phyloP scores from a whole-genome alignment of 2,797 vertebrate species.

The Neostethus bicornis region DNA sequence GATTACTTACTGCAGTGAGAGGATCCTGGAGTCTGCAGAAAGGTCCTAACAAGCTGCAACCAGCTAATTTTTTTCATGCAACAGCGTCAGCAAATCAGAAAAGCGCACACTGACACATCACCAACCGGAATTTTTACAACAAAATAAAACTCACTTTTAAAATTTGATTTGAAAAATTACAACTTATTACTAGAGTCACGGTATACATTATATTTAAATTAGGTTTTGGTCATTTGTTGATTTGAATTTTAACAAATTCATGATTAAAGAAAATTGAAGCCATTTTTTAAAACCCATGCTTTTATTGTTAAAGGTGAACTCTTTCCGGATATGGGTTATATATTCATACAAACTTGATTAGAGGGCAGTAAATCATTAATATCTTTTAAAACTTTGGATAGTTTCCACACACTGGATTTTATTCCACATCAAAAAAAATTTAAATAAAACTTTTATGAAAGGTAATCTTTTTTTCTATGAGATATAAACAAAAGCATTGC shows the following conservation, averaged over 20 bases:
- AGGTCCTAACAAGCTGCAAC: conserved; percentile 66
- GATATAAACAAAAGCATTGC: background rate
- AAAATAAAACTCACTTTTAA: conserved; percentile 61
- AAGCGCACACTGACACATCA: conserved; percentile 20
- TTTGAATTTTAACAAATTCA: fast-evolving
- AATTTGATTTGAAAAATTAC: background rate
- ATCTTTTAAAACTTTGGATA: conserved; percentile 44
- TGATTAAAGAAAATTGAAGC: fast-evolving
- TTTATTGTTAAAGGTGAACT: conserved; percentile 56
- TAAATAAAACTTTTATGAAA: background rate
- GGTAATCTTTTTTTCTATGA: background rate
- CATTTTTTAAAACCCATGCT: background rate
- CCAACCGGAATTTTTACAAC: conserved; percentile 1
- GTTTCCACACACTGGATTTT: conserved; percentile 15
- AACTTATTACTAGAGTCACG: too few species aligned
- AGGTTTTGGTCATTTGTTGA: fast-evolving
- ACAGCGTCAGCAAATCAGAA: conserved; percentile 40
- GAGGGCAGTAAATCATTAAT: conserved; percentile 54
- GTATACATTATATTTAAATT: fast-evolving
- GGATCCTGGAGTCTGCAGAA: conserved; percentile 63
- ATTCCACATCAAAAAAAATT: background rate
- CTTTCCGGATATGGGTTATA: conserved; percentile 31
- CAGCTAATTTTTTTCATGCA: conserved; percentile 70
- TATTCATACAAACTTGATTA: conserved; percentile 8
- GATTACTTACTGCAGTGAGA: conserved; percentile 72